Evolutionary conservation across 2,797 vertebrate species (phyloP), one percentile per base, ranked within the genome.

Genomic region (Manis crassicaudata): DNA sequence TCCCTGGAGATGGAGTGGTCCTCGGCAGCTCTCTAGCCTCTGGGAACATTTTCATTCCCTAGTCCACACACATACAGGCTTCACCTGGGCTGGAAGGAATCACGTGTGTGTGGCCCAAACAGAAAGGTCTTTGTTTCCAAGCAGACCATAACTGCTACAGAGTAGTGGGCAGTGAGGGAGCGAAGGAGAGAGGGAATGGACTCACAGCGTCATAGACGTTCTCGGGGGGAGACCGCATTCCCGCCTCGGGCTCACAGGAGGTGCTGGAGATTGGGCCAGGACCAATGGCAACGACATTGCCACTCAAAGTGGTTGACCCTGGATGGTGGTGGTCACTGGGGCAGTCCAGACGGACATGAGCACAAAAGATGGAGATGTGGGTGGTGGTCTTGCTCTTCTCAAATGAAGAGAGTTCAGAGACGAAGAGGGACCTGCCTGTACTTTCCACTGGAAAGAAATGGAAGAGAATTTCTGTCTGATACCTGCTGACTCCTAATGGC

Each of bases 61-160:
- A 11, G 1, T n/a, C 70, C 10, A 5, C 17, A 52, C 32, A 1
- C 32, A 11, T 18, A 3, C 0, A 17, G 56, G 65, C 16, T 32
- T 27, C 46, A 37, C 37, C 68, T 92, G 43, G 54, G 20, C 54
- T n/a, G 9, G 23, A 37, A 77, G 4, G 13, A 58, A 7, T 21
- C 18, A 2, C 14, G 11, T 21, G 43, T 50, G n/a, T 52, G 63
- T 14, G 72, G 37, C 21, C 37, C 23, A 32, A 9, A 40, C 2
- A 7, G 17, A 7, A 7, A 35, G 21, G 63, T 32, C 82, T 84
- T 37, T 9, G 56, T 65, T 90, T 82, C 56, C 50, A 63, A 63
- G 56, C 21, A 32, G 54, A 12, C 16, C 29, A 2, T 21, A 9
- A 27, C 25, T 8, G 32, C 23, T 29, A 2, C 7, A 5, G 29